Evolutionary conservation across 2,888 invertebrate genomes (phyloP).

Genomic region (Lampropteryx suffumata): DNA sequence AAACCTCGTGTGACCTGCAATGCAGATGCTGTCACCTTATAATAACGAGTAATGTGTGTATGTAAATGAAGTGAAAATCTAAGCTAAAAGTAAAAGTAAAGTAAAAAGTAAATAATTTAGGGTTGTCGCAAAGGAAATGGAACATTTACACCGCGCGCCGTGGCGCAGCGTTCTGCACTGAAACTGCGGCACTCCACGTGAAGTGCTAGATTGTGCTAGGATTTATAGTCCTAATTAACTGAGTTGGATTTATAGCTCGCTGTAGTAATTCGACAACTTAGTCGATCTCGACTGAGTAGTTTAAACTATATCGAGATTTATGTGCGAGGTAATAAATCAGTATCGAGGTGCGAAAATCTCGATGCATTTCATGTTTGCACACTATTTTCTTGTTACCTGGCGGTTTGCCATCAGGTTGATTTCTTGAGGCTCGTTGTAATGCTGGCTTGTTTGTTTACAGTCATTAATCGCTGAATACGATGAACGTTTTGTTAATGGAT

Average conservation of each 20-base stretch:
- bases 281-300: constrained; percentile 35
- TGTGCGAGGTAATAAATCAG: constrained; percentile 3
- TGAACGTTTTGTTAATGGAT: constrained; percentile 48
- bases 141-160: constrained; percentile 6
- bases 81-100: constrained; percentile 27
- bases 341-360: not conserved
- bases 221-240: constrained; percentile 55
- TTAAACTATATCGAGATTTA: constrained; percentile 19
- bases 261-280: constrained; percentile 44
- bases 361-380: no score
- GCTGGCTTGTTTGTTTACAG: constrained; percentile 48
- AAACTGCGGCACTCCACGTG: constrained; percentile 46
- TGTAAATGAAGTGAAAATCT: constrained; percentile 29
- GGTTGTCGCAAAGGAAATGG: constrained; percentile 29
- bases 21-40: constrained; percentile 31
- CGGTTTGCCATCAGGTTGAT: no score
- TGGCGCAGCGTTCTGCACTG: constrained; percentile 28
- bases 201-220: constrained; percentile 34
- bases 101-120: constrained; percentile 27
- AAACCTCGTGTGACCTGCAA: constrained; percentile 37
- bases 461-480: constrained; percentile 46
- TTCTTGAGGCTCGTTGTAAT: no score
- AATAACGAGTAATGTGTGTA: constrained; percentile 26
- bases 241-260: constrained; percentile 45
- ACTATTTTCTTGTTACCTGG: no score